Evolutionary conservation across 2,888 invertebrate genomes (phyloP).

Genomic region (Dendrolimus pini): DNA sequence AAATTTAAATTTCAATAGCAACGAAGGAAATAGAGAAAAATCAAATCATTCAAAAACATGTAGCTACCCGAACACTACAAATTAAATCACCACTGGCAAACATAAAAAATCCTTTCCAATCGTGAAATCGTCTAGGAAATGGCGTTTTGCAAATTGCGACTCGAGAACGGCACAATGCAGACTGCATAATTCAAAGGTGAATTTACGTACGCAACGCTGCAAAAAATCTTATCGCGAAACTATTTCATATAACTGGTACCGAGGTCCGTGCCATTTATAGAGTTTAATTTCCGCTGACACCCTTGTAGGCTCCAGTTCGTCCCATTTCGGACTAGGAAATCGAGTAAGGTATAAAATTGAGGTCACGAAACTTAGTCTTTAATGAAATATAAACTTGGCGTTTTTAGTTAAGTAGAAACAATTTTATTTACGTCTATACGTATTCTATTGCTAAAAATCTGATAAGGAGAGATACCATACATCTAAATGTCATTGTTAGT

Average conservation of each 20-base stretch:
- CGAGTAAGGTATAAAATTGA: constrained; percentile 5
- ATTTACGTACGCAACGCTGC: not conserved
- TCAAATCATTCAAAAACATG: too few species aligned
- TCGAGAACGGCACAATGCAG: not conserved
- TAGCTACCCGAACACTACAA: too few species aligned
- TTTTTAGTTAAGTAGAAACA: too few species aligned
- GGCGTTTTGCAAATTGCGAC: constrained; percentile 3
- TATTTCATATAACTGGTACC: constrained; percentile 7
- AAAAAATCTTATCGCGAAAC: constrained; percentile 11
- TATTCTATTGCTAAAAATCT: too few species aligned
- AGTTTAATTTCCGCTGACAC: constrained; percentile 24
- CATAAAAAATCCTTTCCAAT: not conserved
- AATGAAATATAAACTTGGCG: too few species aligned
- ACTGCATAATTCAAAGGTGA: not conserved
- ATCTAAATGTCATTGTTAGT: too few species aligned
- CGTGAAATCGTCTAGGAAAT: not conserved
- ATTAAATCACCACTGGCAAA: too few species aligned
- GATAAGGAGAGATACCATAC: too few species aligned
- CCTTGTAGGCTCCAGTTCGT: constrained; percentile 11
- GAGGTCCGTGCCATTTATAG: constrained; percentile 17
- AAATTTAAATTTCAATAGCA: too few species aligned
- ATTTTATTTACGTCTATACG: too few species aligned
- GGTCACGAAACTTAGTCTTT: too few species aligned
- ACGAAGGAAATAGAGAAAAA: too few species aligned
- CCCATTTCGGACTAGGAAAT: not conserved